Evolutionary conservation across 2,113 vertebrate species (phyloP).

Genomic region (Nipponia nippon): DNA sequence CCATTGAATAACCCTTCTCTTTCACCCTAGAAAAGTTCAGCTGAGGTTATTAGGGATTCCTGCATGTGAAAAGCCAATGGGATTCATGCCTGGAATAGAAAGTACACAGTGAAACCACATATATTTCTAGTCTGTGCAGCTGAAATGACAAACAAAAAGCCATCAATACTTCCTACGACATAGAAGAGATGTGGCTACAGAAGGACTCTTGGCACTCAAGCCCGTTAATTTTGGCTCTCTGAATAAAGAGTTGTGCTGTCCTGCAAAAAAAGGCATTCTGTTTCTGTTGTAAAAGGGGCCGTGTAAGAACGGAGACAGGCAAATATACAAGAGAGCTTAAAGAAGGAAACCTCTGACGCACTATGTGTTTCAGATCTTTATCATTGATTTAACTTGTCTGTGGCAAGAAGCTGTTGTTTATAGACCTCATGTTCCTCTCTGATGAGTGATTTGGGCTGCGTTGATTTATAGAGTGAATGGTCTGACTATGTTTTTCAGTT

Average conservation of each 20-base stretch:
- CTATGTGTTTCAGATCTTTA: slow-evolving; percentile 27
- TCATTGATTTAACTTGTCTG: background rate
- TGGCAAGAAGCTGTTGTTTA: slow-evolving; percentile 1
- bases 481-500: background rate
- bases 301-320: background rate
- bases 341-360: slow-evolving; percentile 7
- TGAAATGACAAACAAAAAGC: slow-evolving; percentile 39
- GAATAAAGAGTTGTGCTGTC: slow-evolving; percentile 5
- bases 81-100: slow-evolving; percentile 10
- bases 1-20: background rate
- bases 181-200: background rate
- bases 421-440: background rate
- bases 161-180: background rate
- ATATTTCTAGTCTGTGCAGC: background rate
- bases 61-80: background rate
- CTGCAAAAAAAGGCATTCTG: background rate
- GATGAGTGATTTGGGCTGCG: background rate
- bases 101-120: background rate
- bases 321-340: slow-evolving; percentile 16
- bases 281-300: background rate
- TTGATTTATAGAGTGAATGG: background rate
- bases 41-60: background rate
- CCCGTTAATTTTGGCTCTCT: background rate
- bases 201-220: slow-evolving; percentile 6
- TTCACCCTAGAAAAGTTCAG: background rate